Conservation (phyloP, 2,888 invertebrate genomes). For the Orchesella flavescens region DNA sequence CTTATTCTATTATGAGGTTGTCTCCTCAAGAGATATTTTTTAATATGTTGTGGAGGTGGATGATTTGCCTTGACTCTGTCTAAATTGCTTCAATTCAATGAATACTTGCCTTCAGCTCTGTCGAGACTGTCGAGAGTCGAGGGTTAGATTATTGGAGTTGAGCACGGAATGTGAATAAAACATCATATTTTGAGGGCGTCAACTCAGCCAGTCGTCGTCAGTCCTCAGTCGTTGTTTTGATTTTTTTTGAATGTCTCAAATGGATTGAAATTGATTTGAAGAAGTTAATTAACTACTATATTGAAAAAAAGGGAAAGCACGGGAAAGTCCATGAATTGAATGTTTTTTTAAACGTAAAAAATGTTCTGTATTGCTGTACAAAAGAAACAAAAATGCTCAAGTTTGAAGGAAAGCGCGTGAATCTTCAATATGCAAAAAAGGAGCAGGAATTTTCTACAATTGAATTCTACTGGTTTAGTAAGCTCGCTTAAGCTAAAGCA, state of each 20-base stretch:
- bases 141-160: too few relatives aligned
- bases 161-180: too few relatives aligned
- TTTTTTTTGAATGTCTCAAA: too few relatives aligned
- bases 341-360: neutral
- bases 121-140: too few relatives aligned
- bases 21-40: neutral
- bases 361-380: neutral
- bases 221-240: too few relatives aligned
- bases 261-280: too few relatives aligned
- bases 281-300: too few relatives aligned
- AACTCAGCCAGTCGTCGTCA: too few relatives aligned
- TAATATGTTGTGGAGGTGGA: neutral
- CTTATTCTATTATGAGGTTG: neutral
- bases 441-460: neutral
- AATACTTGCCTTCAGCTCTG: neutral
- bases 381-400: slow-evolving; percentile 26
- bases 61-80: neutral
- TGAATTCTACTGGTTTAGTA: neutral
- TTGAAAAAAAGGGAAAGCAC: too few relatives aligned
- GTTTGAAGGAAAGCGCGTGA: slow-evolving; percentile 3
- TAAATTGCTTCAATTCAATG: neutral
- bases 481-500: neutral
- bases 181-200: too few relatives aligned
- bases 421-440: slow-evolving; percentile 46
- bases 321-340: too few relatives aligned